Conservation (phyloP, 2,888 invertebrate genomes). For the Scaptomyza flava region DNA sequence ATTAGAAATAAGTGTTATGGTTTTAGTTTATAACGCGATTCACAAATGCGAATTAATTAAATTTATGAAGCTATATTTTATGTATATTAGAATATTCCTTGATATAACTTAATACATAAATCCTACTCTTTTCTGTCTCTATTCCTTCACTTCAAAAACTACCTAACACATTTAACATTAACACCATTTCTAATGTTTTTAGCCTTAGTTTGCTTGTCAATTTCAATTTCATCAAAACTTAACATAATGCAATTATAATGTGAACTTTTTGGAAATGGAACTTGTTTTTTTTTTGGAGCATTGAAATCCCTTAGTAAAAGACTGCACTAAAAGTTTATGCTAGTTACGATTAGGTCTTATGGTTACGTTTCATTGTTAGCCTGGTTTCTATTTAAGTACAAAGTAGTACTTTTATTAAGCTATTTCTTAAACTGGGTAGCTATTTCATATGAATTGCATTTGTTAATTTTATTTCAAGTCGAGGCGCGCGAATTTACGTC, state of each 20-base stretch:
- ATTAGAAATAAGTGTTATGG: too few relatives aligned
- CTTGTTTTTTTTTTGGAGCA: background rate
- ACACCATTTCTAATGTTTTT: background rate
- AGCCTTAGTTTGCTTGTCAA: background rate
- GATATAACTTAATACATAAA: too few relatives aligned
- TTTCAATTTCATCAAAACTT: background rate
- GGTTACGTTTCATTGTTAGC: constrained; percentile 7
- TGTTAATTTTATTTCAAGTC: background rate
- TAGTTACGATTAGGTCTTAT: constrained; percentile 9
- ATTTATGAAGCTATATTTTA: too few relatives aligned
- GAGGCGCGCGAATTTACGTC: constrained; percentile 1
- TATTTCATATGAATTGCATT: constrained; percentile 19
- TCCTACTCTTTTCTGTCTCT: too few relatives aligned
- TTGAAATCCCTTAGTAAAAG: background rate
- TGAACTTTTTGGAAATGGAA: background rate
- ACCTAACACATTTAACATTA: background rate
- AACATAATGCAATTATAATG: background rate
- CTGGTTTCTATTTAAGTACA: constrained; percentile 11
- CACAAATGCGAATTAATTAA: too few relatives aligned
- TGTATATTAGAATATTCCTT: too few relatives aligned
- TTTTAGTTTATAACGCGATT: too few relatives aligned
- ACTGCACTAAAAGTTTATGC: background rate
- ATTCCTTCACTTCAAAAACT: background rate
- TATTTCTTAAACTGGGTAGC: background rate
- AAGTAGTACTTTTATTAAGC: background rate